Conservation (phyloP, 2,888 invertebrate genomes). For the Drosophila aldrichi region DNA sequence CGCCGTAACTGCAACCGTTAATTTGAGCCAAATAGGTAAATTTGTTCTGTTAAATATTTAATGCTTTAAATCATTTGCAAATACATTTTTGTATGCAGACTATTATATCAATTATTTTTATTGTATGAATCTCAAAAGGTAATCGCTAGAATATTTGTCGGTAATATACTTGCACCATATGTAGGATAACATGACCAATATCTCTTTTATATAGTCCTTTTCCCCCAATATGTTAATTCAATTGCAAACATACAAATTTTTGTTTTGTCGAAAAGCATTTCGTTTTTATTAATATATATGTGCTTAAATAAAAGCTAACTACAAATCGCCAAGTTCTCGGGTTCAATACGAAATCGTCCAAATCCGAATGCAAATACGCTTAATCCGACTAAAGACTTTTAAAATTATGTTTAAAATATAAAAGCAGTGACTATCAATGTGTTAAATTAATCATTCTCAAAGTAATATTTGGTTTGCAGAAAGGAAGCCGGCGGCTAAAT, state of each 20-base stretch:
- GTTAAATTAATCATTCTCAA: constrained; percentile 50
- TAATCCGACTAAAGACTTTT: constrained; percentile 23
- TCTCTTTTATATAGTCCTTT: neutral
- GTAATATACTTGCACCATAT: neutral
- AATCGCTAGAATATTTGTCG: too few relatives aligned
- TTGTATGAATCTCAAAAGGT: too few relatives aligned
- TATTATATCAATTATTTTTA: neutral
- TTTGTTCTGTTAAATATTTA: neutral
- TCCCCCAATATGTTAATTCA: neutral
- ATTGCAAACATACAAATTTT: neutral
- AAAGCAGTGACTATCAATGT: constrained; percentile 74
- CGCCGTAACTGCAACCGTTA: neutral
- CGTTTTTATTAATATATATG: constrained; percentile 52
- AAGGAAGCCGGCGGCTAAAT: constrained; percentile 66
- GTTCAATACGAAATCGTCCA: constrained; percentile 41
- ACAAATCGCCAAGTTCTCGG: constrained; percentile 30
- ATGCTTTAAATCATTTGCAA: neutral
- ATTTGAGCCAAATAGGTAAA: neutral
- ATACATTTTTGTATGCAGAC: too few relatives aligned
- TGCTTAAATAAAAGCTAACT: constrained; percentile 60
- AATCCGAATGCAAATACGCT: constrained; percentile 31
- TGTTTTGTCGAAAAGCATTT: constrained; percentile 52
- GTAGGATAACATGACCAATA: neutral
- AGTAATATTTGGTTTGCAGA: constrained; percentile 73
- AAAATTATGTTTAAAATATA: constrained; percentile 22